These are phyloP conservation scores for Amorpha juglandis DNA, from an alignment of 2,888 invertebrate species.

Conservation along the genomic window DNA sequence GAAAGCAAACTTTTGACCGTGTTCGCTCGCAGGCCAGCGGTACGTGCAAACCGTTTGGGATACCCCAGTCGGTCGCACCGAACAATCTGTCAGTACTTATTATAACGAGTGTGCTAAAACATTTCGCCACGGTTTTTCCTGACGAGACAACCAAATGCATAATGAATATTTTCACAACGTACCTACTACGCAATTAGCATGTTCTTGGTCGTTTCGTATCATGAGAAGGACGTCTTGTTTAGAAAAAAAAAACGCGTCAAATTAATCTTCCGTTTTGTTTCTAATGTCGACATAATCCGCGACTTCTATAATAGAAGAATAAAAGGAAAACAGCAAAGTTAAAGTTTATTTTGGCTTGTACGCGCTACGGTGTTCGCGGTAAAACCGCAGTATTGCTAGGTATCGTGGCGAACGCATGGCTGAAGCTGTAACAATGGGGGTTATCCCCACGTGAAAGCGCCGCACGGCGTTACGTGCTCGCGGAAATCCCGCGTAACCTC, in stretches of 20 bases:
- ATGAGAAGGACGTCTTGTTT: slow-evolving; percentile 22
- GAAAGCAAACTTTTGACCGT: slow-evolving; percentile 60
- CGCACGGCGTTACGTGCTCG: slow-evolving; percentile 47
- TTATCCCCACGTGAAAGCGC: slow-evolving; percentile 62
- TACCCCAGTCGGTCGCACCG: slow-evolving; percentile 54
- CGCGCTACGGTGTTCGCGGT: background rate
- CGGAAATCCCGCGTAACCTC: slow-evolving; percentile 58
- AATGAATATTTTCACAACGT: background rate
- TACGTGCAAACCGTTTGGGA: slow-evolving; percentile 47
- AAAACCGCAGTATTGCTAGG: slow-evolving; percentile 27
- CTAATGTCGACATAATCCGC: background rate
- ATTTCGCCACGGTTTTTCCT: slow-evolving; percentile 45
- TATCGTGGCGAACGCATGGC: slow-evolving; percentile 7
- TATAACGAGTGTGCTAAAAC: slow-evolving; percentile 48
- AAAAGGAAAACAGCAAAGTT: background rate
- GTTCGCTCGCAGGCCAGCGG: slow-evolving; percentile 38
- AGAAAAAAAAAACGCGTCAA: background rate
- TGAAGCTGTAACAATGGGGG: slow-evolving; percentile 42
- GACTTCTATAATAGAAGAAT: background rate
- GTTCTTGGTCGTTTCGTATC: slow-evolving; percentile 28
- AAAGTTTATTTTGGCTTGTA: too few species aligned
- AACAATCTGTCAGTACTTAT: slow-evolving; percentile 43
- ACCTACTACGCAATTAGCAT: slow-evolving; percentile 28
- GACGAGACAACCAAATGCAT: slow-evolving; percentile 32
- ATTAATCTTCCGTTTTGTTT: background rate